Base-by-base conservation (phyloP, 2,888 invertebrate species). In the Chloroclystis v-ata region DNA sequence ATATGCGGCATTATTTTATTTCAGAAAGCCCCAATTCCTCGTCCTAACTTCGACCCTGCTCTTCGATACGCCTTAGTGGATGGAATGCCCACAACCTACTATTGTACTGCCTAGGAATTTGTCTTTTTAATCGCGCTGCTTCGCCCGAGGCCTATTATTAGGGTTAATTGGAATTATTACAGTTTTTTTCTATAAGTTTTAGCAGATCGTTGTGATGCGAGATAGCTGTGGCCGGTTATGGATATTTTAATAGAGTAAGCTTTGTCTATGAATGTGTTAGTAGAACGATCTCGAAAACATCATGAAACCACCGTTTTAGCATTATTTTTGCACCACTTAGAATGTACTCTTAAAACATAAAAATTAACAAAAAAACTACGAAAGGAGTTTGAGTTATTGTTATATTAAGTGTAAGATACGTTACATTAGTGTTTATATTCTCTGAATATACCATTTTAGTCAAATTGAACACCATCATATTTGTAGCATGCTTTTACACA, bases 151-250 rank as follows among this genome's bases (percentile, higher is more conserved):
- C 79, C 85, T 86, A 80, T 86, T 86, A 87, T 87, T 86, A 86
- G 78, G 83, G 79, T 82, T 86, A 85, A 86, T 87, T 86, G 85
- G 82, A 84, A 87, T 85, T 80, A 85, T 85, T 83, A 82, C 76
- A 76, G 76, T 71, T 78, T 78, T 81, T 82, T 86, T 80, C 77
- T 75, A 77, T 72, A 71, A 78, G 71, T 82, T 80, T 79, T 78
- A 79, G 78, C 79, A 71, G 78, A 78, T 75, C 64, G 73, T 70
- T 69, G 72, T 75, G 79, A 76, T 78, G 65, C 67, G 62, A 73
- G 75, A 78, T 78, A 76, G 72, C 78, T 69, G 2, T 4, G 66
- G 65, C 71, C 65, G 65, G 69, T 72, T 80, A 78, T 80, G 77
- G 74, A 73, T 75, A 78, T 78, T 75, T 75, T 80, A 76, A 78